Evolutionary conservation across 1,140 invertebrate species (phyloP).

Genomic region (Ooceraea biroi): DNA sequence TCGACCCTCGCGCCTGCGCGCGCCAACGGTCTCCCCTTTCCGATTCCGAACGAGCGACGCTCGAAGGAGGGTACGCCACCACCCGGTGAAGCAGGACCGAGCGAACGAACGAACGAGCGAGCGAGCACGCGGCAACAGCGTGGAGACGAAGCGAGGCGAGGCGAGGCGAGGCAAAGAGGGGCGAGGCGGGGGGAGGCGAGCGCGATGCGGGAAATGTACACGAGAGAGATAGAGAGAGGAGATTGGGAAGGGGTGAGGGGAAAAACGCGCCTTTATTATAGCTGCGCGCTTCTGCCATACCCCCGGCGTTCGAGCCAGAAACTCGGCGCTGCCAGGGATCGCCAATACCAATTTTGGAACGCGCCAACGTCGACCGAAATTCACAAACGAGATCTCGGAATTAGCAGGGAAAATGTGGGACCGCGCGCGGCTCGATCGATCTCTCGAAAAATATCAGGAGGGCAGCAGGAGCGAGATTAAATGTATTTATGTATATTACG

Average conservation of each 20-base stretch:
- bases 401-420: constrained; percentile 61
- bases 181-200: constrained; percentile 13
- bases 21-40: constrained; percentile 56
- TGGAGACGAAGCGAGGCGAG: background rate
- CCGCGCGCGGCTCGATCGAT: constrained; percentile 59
- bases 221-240: constrained; percentile 36
- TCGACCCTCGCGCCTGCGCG: constrained; percentile 81
- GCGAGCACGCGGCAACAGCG: constrained; percentile 11
- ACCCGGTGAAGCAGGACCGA: constrained; percentile 52
- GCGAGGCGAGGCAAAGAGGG: background rate
- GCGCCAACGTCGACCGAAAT: constrained; percentile 58
- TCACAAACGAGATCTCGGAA: constrained; percentile 63
- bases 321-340: constrained; percentile 64
- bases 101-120: constrained; percentile 16
- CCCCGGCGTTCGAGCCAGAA: constrained; percentile 65
- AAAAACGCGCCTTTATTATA: constrained; percentile 79
- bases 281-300: constrained; percentile 72
- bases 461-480: constrained; percentile 58
- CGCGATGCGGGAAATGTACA: constrained; percentile 29
- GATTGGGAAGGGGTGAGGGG: constrained; percentile 3
- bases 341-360: constrained; percentile 70
- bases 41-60: constrained; percentile 39
- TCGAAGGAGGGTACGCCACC: constrained; percentile 55
- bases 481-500: constrained; percentile 62
- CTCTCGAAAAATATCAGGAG: constrained; percentile 61